A percentile compares a stretch with the other conserved stretches of the same genome.
These are phyloP conservation scores for Hippasteria phrygiana DNA, from an alignment of 53 echinoderm and acorn worm genomes.

Conservation along the genomic window DNA sequence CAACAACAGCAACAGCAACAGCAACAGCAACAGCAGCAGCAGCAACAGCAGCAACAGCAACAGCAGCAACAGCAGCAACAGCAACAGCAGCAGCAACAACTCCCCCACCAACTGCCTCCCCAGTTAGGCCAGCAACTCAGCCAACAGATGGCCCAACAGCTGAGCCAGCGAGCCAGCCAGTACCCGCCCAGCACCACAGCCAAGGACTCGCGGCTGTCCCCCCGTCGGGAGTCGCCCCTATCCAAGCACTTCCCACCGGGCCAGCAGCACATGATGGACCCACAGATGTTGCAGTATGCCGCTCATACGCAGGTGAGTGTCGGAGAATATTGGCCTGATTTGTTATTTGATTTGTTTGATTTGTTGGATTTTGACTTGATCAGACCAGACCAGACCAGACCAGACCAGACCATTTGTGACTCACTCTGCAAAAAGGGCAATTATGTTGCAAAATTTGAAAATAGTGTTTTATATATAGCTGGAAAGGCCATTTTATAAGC, in stretches of 20 bases:
- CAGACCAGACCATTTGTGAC: too few relatives aligned
- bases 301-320: slow-evolving; percentile 18
- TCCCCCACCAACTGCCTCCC: slow-evolving; percentile 43
- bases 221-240: slow-evolving; percentile 65
- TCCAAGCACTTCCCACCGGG: slow-evolving; percentile 47
- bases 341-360: too few relatives aligned
- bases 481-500: too few relatives aligned
- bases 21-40: slow-evolving; percentile 53
- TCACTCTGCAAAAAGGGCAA: too few relatives aligned
- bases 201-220: slow-evolving; percentile 82
- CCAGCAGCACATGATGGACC: slow-evolving; percentile 38
- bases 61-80: too few relatives aligned
- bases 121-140: slow-evolving; percentile 39
- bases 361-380: too few relatives aligned
- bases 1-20: slow-evolving; percentile 47
- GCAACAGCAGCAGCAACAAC: slow-evolving; percentile 41
- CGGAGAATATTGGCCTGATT: not conserved
- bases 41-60: slow-evolving; percentile 47
- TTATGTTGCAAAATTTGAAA: too few relatives aligned
- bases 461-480: too few relatives aligned
- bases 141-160: slow-evolving; percentile 39
- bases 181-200: slow-evolving; percentile 71
- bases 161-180: slow-evolving; percentile 23
- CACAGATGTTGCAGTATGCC: slow-evolving; percentile 56
- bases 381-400: too few relatives aligned